These are phyloP conservation scores for Xestia sexstrigata DNA, from an alignment of 2,888 invertebrate genomes.

Conservation along the genomic window DNA sequence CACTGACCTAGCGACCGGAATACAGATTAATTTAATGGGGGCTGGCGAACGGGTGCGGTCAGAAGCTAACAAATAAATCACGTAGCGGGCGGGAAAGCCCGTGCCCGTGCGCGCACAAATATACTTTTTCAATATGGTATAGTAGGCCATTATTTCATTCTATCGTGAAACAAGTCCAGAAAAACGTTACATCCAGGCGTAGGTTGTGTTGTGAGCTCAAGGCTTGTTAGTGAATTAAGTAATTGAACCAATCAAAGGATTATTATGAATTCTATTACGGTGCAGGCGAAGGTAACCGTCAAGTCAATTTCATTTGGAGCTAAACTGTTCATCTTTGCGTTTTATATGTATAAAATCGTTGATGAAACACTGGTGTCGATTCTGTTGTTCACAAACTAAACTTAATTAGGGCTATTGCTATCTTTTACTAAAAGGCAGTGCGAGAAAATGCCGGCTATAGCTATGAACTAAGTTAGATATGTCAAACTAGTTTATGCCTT, in stretches of 20 bases:
- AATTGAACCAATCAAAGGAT: conserved; percentile 80
- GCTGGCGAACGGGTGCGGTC: conserved; percentile 69
- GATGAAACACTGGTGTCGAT: no score
- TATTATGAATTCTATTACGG: conserved; percentile 68
- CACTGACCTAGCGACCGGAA: conserved; percentile 63
- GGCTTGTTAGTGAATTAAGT: conserved; percentile 78
- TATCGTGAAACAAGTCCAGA: conserved; percentile 61
- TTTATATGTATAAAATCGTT: conserved; percentile 25
- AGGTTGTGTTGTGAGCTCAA: conserved; percentile 70
- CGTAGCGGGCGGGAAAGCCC: conserved; percentile 40
- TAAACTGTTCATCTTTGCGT: conserved; percentile 10
- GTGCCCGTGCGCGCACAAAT: conserved; percentile 11
- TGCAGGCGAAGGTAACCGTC: conserved; percentile 68
- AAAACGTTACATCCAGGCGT: conserved; percentile 70
- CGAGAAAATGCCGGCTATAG: no score
- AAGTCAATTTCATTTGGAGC: conserved; percentile 67
- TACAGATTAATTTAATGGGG: conserved; percentile 66
- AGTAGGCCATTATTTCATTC: conserved; percentile 53
- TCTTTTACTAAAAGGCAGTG: no score
- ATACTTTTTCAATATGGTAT: conserved; percentile 36
- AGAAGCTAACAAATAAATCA: conserved; percentile 72
- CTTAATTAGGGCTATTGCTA: no score
- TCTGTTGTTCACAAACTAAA: no score
- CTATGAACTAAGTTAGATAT: no score
- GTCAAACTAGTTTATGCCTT: no score